A percentile compares a stretch with the other conserved stretches of the same genome.
phyloP scores from a whole-genome alignment of 2,113 vertebrate species.

The Oryzias javanicus region DNA sequence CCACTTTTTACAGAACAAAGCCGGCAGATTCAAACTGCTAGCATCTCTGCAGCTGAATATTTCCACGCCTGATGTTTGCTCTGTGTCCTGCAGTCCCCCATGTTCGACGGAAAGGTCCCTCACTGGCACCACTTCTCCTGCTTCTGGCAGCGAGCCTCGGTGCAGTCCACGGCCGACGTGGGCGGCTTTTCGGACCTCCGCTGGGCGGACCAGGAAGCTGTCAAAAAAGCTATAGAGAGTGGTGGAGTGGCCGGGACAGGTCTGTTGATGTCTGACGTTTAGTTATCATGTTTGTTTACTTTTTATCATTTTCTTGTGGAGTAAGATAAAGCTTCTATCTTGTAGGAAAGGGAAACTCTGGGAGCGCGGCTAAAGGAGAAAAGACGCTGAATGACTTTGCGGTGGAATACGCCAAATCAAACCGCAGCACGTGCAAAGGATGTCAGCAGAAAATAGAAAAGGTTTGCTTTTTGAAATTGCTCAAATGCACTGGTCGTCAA shows the following conservation, averaged over 20 bases:
- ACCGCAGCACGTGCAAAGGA: conserved; percentile 95
- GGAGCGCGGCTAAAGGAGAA: conserved; percentile 80
- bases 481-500: too few relatives aligned
- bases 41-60: too few relatives aligned
- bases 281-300: background rate
- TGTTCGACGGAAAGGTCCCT: conserved; percentile 97
- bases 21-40: too few relatives aligned
- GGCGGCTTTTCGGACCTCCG: conserved; percentile 88
- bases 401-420: conserved; percentile 96
- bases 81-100: conserved; percentile 83
- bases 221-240: conserved; percentile 90
- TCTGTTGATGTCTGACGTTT: conserved; percentile 7
- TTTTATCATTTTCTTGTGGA: background rate
- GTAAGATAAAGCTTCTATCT: background rate
- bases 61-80: background rate
- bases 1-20: too few relatives aligned
- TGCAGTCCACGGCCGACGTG: conserved; percentile 81
- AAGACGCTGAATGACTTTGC: conserved; percentile 90
- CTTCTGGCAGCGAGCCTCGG: conserved; percentile 90
- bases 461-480: conserved; percentile 66
- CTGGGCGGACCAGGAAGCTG: conserved; percentile 96
- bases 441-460: conserved; percentile 96
- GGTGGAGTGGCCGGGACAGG: conserved; percentile 77
- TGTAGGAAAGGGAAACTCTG: conserved; percentile 77
- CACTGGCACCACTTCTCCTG: conserved; percentile 98